Percentiles rank a stretch among this genome's conserved stretches.
Conservation (phyloP, 2,888 invertebrate genomes). For the Dynastes maya region DNA sequence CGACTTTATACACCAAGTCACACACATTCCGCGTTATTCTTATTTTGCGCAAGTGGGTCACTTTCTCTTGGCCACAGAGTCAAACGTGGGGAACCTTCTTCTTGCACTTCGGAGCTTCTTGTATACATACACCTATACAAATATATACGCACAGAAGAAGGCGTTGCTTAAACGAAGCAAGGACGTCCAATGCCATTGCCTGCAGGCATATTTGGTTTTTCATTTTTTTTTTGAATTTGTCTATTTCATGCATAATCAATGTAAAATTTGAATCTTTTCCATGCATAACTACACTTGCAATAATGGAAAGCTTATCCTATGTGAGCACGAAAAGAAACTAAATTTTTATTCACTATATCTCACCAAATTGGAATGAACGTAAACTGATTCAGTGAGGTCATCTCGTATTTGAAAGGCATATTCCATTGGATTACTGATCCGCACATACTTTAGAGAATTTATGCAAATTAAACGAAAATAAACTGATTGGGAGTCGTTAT, state of each 20-base stretch:
- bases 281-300: neutral
- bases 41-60: conserved; percentile 57
- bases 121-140: neutral
- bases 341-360: conserved; percentile 10
- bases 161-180: conserved; percentile 54
- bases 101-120: conserved; percentile 2
- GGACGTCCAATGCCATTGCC: conserved; percentile 59
- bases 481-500: neutral
- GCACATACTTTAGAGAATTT: neutral
- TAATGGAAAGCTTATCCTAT: neutral
- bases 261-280: neutral
- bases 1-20: conserved; percentile 21
- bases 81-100: conserved; percentile 26
- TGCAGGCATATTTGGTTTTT: conserved; percentile 25
- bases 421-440: neutral
- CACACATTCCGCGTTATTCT: conserved; percentile 55
- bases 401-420: neutral
- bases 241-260: neutral
- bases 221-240: neutral
- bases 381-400: neutral
- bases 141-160: conserved; percentile 7
- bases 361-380: neutral
- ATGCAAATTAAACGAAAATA: conserved; percentile 6
- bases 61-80: conserved; percentile 56
- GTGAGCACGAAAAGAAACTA: neutral